Base-by-base conservation (phyloP, 2,797 vertebrate species). In the Adelosebastes latens region DNA sequence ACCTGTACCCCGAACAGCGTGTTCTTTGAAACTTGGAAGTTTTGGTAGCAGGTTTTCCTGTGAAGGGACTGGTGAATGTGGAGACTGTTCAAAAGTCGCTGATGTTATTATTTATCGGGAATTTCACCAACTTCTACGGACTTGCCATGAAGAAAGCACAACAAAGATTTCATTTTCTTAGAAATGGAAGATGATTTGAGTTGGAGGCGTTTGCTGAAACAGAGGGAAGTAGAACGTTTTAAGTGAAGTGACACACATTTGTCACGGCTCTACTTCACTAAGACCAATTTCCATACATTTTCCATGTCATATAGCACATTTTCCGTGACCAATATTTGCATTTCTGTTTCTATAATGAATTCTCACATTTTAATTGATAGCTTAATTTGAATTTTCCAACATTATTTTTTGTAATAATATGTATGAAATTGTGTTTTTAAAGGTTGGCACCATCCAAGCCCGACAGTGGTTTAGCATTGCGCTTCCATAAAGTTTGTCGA, bases 211-310 rank as follows among this genome's bases (percentile, higher is more conserved):
- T 60, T 81, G 67, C 46, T 52, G 34, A 58, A 59, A 63, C 13
- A 22, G 49, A 60, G 29, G 24, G 10, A 55, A 77, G 42, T n/a
- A 18, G 32, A 69, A 22, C 5, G 27, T 42, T 81, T 42, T 32
- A 29, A 42, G n/a, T 16, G 25, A 29, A 60, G 6, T 32, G 52
- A 79, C 61, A 42, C 25, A 71, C 18, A 77, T 82, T 82, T 34
- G 18, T n/a, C 14, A 66, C 29, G 56, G 25, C 13, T 69, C 22
- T 58, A 22, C 63, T 39, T 29, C 53, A 67, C 69, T 58, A 60
- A 79, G 5, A 34, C 49, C 18, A 22, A 76, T 77, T 84, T 86
- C 13, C 76, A 76, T 61, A n/a, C 61, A 72, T 75, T 61, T 76
- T 62, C 56, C 24, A 42, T 22, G 24, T 52, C 36, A 70, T 59